A percentile compares a stretch with the other conserved stretches of the same genome.
Conservation (phyloP, 2,888 invertebrate species). For the Pristionchus japonicus region DNA sequence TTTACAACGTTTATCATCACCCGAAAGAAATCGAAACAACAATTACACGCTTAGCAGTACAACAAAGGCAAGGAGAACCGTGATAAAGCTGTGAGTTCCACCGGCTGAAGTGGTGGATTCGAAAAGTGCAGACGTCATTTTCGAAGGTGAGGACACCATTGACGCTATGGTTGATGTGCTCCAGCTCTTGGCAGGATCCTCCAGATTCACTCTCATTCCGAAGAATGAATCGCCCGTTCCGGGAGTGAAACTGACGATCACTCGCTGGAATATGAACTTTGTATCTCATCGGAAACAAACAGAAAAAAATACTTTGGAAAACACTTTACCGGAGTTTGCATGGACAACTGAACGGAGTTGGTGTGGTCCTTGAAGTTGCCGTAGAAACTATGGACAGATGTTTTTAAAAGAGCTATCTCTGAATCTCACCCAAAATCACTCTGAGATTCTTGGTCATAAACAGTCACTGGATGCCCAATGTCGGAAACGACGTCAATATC, state of each 20-base stretch:
- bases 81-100: neutral
- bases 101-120: neutral
- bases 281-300: neutral
- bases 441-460: neutral
- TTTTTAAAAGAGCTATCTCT: neutral
- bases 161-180: neutral
- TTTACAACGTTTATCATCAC: too few relatives aligned
- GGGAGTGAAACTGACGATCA: neutral
- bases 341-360: neutral
- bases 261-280: neutral
- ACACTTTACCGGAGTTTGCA: neutral
- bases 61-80: neutral
- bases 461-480: neutral
- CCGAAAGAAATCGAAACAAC: neutral
- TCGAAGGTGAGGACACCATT: too few relatives aligned
- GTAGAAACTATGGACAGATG: neutral
- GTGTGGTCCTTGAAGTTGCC: neutral
- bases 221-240: neutral
- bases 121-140: neutral
- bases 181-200: neutral
- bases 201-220: neutral
- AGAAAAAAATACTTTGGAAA: neutral
- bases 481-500: neutral
- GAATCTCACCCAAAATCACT: neutral
- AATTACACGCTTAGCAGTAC: neutral